Evolutionary conservation across 2,113 vertebrate species (phyloP), one percentile per base, ranked within the genome.

Genomic region (Apistogramma diplotaenia): DNA sequence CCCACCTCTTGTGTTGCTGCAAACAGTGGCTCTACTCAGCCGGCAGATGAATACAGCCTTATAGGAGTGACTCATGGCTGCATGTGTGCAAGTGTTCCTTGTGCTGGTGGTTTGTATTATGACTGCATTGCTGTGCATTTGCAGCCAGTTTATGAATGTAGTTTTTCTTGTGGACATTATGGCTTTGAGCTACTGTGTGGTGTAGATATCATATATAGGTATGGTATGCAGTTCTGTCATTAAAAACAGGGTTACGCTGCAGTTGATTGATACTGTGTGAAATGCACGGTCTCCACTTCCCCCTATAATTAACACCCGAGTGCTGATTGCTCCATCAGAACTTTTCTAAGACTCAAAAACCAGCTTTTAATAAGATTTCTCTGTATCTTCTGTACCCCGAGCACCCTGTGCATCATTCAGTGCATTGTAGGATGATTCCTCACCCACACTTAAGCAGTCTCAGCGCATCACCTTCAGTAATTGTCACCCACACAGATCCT

Each of bases 391-490:
- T 27, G 19, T 49, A 21, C 16, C 16, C 62, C 62, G 16, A 49
- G 46, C 27, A 29, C 1, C 9, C 58, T 0, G 2, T 13, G 5
- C 29, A 40, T 55, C 16, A n/a, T 23, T 61, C 43, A 65, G 29
- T 51, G 73, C 53, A 56, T 54, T 71, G 76, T 25, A 46, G 18
- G 27, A 53, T 1, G 59, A 74, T 82, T 70, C 81, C 83, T 82
- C 83, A 86, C 74, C 15, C 76, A 54, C 57, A 18, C 70, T 65
- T 16, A 2, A 61, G 81, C 85, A 18, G 58, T 13, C 78, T 89
- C 81, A 83, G 90, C 75, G 5, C 31, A 84, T 84, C 61, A 59
- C 65, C 81, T 55, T 15, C 23, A 27, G 74, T 87, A 82, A 89
- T 82, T 23, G 31, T 86, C 78, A 62, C 79, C 81, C 74, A 82